phyloP scores from a whole-genome alignment of 2,113 vertebrate genomes.

The Acrocephalus arundinaceus region DNA sequence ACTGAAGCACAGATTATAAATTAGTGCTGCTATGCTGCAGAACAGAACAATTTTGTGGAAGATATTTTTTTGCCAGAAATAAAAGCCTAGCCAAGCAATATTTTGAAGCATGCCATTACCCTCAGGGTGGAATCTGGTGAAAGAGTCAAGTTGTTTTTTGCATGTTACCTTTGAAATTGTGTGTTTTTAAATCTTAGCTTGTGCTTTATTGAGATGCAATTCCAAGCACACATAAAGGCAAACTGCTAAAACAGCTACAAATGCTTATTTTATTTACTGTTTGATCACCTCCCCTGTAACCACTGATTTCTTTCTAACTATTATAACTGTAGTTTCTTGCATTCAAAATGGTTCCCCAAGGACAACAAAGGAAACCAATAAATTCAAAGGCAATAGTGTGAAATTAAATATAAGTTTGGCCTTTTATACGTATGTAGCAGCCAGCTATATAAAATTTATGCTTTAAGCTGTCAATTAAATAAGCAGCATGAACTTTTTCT shows the following conservation, averaged over 20 bases:
- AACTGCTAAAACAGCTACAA: slow-evolving; percentile 47
- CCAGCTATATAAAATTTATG: slow-evolving; percentile 57
- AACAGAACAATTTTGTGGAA: slow-evolving; percentile 8
- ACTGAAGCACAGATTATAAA: slow-evolving; percentile 27
- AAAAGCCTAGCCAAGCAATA: slow-evolving; percentile 23
- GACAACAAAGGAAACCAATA: slow-evolving; percentile 49
- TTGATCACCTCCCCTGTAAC: slow-evolving; percentile 64
- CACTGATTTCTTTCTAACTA: slow-evolving; percentile 71
- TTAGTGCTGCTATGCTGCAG: slow-evolving; percentile 24
- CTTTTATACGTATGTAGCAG: slow-evolving; percentile 46
- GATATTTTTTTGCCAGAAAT: slow-evolving; percentile 52
- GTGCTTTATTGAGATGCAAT: slow-evolving; percentile 46
- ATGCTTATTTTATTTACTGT: slow-evolving; percentile 76
- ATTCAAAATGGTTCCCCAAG: slow-evolving; percentile 66
- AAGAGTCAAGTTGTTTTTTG: slow-evolving; percentile 26
- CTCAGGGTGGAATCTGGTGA: slow-evolving; percentile 35
- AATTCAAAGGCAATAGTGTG: slow-evolving; percentile 68
- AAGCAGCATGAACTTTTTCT: slow-evolving; percentile 41
- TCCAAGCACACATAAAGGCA: slow-evolving; percentile 64
- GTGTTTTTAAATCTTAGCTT: slow-evolving; percentile 24
- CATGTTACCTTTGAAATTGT: slow-evolving; percentile 17
- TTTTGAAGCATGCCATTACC: slow-evolving; percentile 34
- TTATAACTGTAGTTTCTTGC: slow-evolving; percentile 60
- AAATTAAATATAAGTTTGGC: slow-evolving; percentile 68
- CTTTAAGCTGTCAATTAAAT: slow-evolving; percentile 67